Evolutionary conservation across 2,797 vertebrate species (phyloP).

Genomic region (Phylloscopus collybita): DNA sequence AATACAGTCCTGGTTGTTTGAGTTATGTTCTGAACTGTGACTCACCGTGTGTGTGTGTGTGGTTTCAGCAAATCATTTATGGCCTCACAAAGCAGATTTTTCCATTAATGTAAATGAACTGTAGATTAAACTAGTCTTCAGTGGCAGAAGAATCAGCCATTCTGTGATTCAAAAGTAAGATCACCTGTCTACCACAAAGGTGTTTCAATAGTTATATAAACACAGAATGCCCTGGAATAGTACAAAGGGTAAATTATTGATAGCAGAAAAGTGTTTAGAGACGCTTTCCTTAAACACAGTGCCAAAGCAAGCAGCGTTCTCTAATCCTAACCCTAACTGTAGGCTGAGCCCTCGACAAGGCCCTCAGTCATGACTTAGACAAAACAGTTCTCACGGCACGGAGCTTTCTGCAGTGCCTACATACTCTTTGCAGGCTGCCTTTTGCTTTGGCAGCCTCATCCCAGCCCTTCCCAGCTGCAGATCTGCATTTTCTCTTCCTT

Average conservation of each 20-base stretch:
- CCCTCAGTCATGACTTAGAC: neutral
- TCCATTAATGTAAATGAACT: conserved; percentile 31
- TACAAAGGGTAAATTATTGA: neutral
- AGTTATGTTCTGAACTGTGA: conserved; percentile 39
- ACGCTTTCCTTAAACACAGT: conserved; percentile 1
- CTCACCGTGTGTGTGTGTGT: neutral
- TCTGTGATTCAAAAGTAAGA: neutral
- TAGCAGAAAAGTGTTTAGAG: conserved; percentile 10
- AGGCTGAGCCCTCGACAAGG: neutral
- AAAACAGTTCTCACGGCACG: neutral
- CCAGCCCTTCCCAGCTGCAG: neutral
- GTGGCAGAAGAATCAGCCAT: neutral
- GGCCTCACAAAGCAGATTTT: conserved; percentile 50
- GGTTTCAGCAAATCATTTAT: conserved; percentile 52
- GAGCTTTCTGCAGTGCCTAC: neutral
- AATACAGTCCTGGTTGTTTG: conserved; percentile 30
- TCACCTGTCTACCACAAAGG: neutral
- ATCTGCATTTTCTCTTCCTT: neutral
- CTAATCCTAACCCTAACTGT: conserved; percentile 16
- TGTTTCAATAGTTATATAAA: conserved; percentile 31
- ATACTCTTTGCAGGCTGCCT: accelerated
- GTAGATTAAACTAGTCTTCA: conserved; percentile 22
- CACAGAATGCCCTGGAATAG: neutral
- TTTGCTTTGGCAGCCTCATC: neutral
- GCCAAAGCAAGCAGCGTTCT: neutral